A percentile compares a stretch with the other conserved stretches of the same genome.
These are phyloP conservation scores for Phalera bucephala DNA, from an alignment of 2,888 invertebrate genomes.

Conservation along the genomic window DNA sequence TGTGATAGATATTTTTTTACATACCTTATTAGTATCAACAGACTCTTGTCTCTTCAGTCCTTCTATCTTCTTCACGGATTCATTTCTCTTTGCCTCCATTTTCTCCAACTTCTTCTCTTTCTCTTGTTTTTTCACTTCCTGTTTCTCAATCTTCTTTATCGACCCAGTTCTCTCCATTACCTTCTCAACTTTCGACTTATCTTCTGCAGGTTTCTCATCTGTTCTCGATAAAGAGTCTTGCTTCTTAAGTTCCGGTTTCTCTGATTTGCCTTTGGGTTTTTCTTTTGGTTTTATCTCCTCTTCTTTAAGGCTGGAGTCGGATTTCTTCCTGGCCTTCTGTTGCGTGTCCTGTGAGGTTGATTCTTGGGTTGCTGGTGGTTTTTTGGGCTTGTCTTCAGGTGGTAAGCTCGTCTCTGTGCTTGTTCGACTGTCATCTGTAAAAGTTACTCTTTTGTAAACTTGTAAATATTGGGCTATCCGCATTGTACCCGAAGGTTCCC, in stretches of 20 bases:
- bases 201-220: slow-evolving; percentile 33
- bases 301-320: slow-evolving; percentile 70
- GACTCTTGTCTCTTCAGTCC: slow-evolving; percentile 67
- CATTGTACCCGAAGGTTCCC: too few species aligned
- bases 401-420: slow-evolving; percentile 55
- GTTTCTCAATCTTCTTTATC: slow-evolving; percentile 54
- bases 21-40: slow-evolving; percentile 64
- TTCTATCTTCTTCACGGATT: slow-evolving; percentile 62
- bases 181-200: slow-evolving; percentile 23
- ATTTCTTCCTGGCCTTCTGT: slow-evolving; percentile 64
- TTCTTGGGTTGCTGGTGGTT: slow-evolving; percentile 36
- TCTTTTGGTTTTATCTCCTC: slow-evolving; percentile 61
- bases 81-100: slow-evolving; percentile 59
- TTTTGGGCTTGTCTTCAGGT: slow-evolving; percentile 53
- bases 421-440: slow-evolving; percentile 61
- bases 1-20: too few species aligned
- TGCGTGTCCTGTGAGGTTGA: slow-evolving; percentile 38
- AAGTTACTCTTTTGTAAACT: too few species aligned
- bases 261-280: slow-evolving; percentile 46
- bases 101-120: slow-evolving; percentile 63
- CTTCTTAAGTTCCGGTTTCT: slow-evolving; percentile 56
- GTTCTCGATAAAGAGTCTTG: slow-evolving; percentile 55
- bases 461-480: too few species aligned
- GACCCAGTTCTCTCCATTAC: slow-evolving; percentile 59
- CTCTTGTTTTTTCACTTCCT: slow-evolving; percentile 49